These are phyloP conservation scores for Leiothrix lutea DNA, from an alignment of 2,113 vertebrate genomes.

Conservation along the genomic window DNA sequence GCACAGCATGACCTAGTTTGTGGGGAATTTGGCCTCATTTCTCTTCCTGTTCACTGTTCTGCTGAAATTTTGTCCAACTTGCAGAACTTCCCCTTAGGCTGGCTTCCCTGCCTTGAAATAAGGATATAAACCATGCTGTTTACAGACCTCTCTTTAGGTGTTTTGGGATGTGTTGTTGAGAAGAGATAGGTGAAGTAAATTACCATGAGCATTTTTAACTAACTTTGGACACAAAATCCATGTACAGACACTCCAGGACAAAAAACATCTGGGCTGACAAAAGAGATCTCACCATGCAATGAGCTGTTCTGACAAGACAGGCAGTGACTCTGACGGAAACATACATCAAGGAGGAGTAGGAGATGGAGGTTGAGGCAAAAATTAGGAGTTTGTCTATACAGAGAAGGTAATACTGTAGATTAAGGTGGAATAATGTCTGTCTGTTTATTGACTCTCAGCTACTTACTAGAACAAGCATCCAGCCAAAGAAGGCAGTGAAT, in stretches of 20 bases:
- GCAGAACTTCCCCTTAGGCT: not conserved
- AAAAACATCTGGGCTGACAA: not conserved
- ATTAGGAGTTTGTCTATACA: not conserved
- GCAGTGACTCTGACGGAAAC: not conserved
- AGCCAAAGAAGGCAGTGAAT: not conserved
- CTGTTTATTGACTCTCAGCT: not conserved
- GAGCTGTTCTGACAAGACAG: not conserved
- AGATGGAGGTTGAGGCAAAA: not conserved
- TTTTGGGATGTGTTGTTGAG: not conserved
- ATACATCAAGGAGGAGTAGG: not conserved
- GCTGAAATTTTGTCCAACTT: not conserved
- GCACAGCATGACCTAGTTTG: conserved; percentile 3
- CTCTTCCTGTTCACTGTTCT: conserved; percentile 39
- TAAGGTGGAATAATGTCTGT: not conserved
- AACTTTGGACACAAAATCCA: not conserved
- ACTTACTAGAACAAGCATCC: not conserved
- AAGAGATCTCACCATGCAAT: not conserved
- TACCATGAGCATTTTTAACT: not conserved
- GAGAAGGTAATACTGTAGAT: not conserved
- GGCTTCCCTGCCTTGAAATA: not conserved
- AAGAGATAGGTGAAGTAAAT: not conserved
- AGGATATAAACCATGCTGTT: not conserved
- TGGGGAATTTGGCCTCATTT: conserved; percentile 38
- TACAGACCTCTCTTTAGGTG: not conserved
- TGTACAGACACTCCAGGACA: not conserved